These are phyloP conservation scores for Myotis vivesi DNA, from an alignment of 2,797 vertebrate genomes.

Conservation along the genomic window DNA sequence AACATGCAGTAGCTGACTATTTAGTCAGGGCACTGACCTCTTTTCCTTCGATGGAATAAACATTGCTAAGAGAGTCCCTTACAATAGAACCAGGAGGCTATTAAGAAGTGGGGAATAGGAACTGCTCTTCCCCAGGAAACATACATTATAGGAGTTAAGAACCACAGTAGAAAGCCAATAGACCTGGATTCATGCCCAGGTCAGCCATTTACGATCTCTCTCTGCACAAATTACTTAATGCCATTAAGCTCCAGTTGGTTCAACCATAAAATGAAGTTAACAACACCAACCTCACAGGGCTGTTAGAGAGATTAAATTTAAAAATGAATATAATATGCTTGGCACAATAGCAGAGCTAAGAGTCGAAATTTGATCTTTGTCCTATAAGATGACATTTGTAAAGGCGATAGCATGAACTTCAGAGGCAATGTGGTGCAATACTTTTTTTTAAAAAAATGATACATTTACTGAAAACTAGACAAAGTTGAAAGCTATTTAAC, in stretches of 20 bases:
- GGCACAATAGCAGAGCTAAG: neutral
- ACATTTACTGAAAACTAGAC: neutral
- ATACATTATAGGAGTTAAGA: neutral
- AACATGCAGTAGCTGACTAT: neutral
- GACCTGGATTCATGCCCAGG: no score
- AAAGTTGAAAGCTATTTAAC: neutral
- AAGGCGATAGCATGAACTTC: neutral
- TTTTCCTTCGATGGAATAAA: neutral
- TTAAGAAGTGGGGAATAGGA: neutral
- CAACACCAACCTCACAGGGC: neutral
- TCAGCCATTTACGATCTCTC: neutral
- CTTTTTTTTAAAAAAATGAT: neutral
- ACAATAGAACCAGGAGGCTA: neutral
- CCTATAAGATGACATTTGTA: neutral
- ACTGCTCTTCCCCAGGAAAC: neutral
- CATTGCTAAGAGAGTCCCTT: neutral
- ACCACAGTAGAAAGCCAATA: accelerated
- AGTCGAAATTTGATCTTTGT: neutral
- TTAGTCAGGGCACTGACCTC: neutral
- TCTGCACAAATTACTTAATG: neutral
- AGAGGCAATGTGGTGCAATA: neutral
- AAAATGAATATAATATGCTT: neutral
- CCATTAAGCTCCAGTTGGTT: neutral
- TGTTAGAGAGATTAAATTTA: neutral
- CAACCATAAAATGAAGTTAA: neutral